phyloP scores from a whole-genome alignment of 1,140 invertebrate genomes.

The Thrips palmi region DNA sequence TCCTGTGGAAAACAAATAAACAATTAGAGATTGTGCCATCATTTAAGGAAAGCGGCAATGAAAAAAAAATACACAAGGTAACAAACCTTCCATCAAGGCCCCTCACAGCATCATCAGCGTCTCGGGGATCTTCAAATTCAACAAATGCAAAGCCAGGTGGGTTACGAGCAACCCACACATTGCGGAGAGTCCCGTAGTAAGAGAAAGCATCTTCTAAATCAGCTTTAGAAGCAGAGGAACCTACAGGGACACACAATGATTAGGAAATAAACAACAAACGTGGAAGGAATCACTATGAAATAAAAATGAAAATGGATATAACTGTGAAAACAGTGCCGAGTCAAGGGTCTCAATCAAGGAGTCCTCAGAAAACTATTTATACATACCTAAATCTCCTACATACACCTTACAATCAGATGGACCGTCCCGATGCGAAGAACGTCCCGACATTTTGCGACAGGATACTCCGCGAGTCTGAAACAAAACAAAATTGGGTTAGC shows the following conservation, averaged over 20 bases:
- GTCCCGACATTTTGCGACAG: no score
- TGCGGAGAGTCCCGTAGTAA: conserved; percentile 82
- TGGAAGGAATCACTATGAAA: background rate
- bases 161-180: conserved; percentile 90
- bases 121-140: conserved; percentile 77
- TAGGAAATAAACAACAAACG: background rate
- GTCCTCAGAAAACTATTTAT: conserved; percentile 1
- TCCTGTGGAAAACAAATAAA: conserved; percentile 27
- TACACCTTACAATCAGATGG: conserved; percentile 83
- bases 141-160: conserved; percentile 90
- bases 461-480: no score
- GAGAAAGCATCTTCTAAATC: conserved; percentile 86
- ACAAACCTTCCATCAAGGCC: conserved; percentile 44
- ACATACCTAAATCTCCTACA: conserved; percentile 77
- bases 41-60: background rate
- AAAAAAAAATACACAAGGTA: background rate
- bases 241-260: conserved; percentile 15
- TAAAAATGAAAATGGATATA: background rate
- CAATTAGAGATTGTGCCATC: background rate
- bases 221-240: conserved; percentile 63
- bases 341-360: background rate
- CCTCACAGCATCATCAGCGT: conserved; percentile 82
- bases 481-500: no score
- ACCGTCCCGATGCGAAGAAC: background rate
- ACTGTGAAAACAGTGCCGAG: conserved; percentile 2